Conservation (phyloP, 2,113 vertebrate genomes). For the Ptilonorhynchus violaceus region DNA sequence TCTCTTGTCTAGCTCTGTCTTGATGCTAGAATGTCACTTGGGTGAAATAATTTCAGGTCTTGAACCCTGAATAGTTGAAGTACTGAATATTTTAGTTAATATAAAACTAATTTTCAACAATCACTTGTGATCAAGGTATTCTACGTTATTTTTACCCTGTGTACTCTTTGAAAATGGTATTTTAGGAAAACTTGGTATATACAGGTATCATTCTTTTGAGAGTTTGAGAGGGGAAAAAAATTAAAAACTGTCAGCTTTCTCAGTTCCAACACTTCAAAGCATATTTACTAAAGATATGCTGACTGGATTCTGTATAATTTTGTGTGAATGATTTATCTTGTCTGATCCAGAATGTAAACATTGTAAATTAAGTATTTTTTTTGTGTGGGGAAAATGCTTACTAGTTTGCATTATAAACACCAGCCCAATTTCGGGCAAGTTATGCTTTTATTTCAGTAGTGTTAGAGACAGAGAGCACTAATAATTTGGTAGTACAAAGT, state of each 20-base stretch:
- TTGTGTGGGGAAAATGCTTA: background rate
- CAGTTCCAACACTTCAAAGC: constrained; percentile 27
- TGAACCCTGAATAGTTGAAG: background rate
- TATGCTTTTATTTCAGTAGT: background rate
- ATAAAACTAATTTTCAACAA: background rate
- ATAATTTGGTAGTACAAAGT: background rate
- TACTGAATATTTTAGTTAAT: background rate
- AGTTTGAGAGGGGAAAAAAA: background rate
- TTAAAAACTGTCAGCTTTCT: background rate
- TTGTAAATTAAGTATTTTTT: constrained; percentile 19
- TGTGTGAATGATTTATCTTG: constrained; percentile 37
- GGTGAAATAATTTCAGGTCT: background rate
- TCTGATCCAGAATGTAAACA: constrained; percentile 34
- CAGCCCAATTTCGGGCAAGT: background rate
- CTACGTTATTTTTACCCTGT: background rate
- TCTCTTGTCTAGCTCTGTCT: background rate
- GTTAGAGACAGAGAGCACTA: background rate
- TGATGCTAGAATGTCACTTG: background rate
- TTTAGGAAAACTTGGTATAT: constrained; percentile 12
- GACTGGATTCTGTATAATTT: constrained; percentile 26
- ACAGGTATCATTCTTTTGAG: background rate
- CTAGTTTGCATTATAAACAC: constrained; percentile 30
- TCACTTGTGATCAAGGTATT: background rate
- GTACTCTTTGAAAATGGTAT: constrained; percentile 19
- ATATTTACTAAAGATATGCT: background rate